phyloP scores from a whole-genome alignment of 2,113 vertebrate species.

The Tauraco erythrolophus region DNA sequence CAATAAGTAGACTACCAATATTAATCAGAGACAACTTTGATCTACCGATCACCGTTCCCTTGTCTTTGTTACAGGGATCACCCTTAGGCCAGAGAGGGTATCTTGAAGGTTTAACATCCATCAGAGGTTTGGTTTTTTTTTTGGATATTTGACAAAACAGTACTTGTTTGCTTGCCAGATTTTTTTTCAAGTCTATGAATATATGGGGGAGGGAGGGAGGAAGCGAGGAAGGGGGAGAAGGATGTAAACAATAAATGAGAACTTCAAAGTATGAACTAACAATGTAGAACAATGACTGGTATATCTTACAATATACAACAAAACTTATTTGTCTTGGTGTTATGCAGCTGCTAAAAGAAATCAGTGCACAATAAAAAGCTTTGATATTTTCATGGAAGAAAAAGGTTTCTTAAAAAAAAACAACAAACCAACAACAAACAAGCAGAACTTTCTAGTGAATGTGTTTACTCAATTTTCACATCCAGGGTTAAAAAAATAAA shows the following conservation, averaged over 20 bases:
- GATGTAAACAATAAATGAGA: conserved; percentile 58
- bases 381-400: conserved; percentile 30
- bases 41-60: neutral
- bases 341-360: conserved; percentile 50
- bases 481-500: conserved; percentile 22
- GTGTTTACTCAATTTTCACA: neutral
- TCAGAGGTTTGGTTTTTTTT: neutral
- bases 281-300: conserved; percentile 54
- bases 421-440: neutral
- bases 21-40: neutral
- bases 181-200: neutral
- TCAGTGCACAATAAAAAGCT: conserved; percentile 24
- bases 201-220: conserved; percentile 31
- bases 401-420: neutral
- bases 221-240: conserved; percentile 24
- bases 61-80: neutral
- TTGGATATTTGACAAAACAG: conserved; percentile 1
- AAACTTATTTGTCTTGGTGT: conserved; percentile 41
- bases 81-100: conserved; percentile 24
- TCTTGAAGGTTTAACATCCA: neutral
- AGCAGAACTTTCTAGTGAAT: conserved; percentile 8
- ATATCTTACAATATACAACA: neutral
- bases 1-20: neutral
- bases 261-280: conserved; percentile 60
- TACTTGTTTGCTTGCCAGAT: conserved; percentile 12